Evolutionary conservation across 2,113 vertebrate species (phyloP), one percentile per base, ranked within the genome.

Genomic region (Mohoua ochrocephala): DNA sequence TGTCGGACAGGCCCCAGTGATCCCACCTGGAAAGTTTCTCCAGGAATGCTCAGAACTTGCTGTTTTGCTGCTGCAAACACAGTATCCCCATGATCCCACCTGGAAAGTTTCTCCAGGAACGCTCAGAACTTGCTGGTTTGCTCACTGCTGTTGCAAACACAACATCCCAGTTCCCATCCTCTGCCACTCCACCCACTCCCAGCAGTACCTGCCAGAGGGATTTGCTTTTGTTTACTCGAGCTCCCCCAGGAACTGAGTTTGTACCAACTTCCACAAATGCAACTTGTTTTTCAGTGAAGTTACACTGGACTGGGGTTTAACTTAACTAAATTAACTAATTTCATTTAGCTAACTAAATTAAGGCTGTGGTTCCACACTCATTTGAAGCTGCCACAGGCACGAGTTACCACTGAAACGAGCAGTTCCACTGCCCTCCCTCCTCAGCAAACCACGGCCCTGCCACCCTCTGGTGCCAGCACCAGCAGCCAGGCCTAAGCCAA

Each of bases 61-160:
- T 30, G 65, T 9, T 50, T 50, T 22, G 31, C 20, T 28, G 49
- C 1, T 53, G 35, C 68, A 53, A 13, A 71, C 37, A 39, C 47
- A 35, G 10, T 6, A 28, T 5, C 26, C 31, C 75, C 52, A 18
- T 7, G 31, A 52, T 35, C 19, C 33, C 76, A 79, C 16, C 70
- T 6, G 42, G 18, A 0, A 35, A 20, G 19, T 13, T 41, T 2
- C 67, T 37, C 84, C 3, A 0, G 4, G 27, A 71, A 30, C 0
- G 4, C 41, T 37, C 42, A 45, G 28, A 41, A 20, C 31, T 18
- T 6, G 6, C 2, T 65, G 27, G 20, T 21, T 73, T 70, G 18
- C 45, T 84, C 69, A 39, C 1, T 67, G 70, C 49, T 71, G 45
- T 0, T 89, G 33, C 84, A 91, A 74, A 87, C 11, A 70, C 56